Percentiles rank a stretch among this genome's conserved stretches.
Evolutionary conservation across 2,113 vertebrate species (phyloP).

Genomic region (Pangasianodon gigas): DNA sequence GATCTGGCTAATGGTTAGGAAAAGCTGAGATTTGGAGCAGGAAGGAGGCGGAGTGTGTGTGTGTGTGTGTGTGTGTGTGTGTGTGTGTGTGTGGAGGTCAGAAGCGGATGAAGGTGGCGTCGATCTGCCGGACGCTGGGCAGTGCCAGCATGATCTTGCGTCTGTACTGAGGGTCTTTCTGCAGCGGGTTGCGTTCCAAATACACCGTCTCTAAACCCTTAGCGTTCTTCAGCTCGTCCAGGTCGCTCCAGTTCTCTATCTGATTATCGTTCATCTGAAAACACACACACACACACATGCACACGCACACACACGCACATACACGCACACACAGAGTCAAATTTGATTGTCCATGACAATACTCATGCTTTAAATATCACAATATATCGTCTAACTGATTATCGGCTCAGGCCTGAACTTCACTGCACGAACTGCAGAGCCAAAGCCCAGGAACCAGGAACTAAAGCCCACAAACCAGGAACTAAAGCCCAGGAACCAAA

Average conservation of each 20-base stretch:
- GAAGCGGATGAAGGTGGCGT: conserved; percentile 95
- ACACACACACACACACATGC: background rate
- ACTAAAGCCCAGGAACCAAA: background rate
- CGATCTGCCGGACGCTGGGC: conserved; percentile 92
- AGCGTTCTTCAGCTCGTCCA: conserved; percentile 93
- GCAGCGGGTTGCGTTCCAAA: conserved; percentile 92
- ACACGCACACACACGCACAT: background rate
- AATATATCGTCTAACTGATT: background rate
- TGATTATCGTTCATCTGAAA: conserved; percentile 97
- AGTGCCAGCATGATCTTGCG: conserved; percentile 96
- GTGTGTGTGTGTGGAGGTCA: conserved; percentile 62
- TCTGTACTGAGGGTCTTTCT: conserved; percentile 96
- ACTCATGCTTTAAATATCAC: background rate
- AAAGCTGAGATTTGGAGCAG: background rate
- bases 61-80: conserved; percentile 5
- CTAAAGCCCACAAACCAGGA: background rate
- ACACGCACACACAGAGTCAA: background rate
- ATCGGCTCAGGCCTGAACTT: background rate
- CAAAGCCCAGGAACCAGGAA: too few relatives aligned
- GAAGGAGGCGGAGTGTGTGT: background rate
- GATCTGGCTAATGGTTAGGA: background rate
- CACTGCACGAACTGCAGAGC: background rate
- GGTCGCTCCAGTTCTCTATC: conserved; percentile 92
- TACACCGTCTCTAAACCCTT: conserved; percentile 91
- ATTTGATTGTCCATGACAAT: background rate